Conservation (phyloP, 2,797 vertebrate genomes). For the Balearica regulorum region DNA sequence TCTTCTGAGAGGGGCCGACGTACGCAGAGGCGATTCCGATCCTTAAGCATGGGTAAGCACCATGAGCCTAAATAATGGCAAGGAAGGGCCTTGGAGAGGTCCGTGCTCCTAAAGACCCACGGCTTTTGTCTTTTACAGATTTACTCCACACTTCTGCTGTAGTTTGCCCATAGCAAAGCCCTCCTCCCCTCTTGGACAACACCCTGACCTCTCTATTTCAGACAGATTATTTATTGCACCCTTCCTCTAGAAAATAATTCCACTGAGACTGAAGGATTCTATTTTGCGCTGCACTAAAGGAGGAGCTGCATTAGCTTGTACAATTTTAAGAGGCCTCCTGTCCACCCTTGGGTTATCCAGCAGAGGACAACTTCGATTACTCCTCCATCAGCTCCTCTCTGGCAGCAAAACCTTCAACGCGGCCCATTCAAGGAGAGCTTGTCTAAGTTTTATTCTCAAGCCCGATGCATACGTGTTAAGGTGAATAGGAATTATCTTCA, state of each 20-base stretch:
- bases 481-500: slow-evolving; percentile 48
- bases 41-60: not conserved
- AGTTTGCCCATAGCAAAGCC: not conserved
- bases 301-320: not conserved
- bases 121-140: not conserved
- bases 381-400: not conserved
- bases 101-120: accelerated
- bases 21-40: not conserved
- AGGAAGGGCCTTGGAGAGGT: not conserved
- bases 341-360: not conserved
- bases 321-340: not conserved
- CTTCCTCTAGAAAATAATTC: not conserved
- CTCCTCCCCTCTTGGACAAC: not conserved
- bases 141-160: not conserved
- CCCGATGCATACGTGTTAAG: not conserved
- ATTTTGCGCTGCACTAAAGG: not conserved
- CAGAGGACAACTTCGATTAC: not conserved
- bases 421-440: not conserved
- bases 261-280: not conserved
- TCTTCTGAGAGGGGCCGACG: accelerated
- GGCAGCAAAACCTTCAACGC: not conserved
- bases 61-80: accelerated
- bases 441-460: not conserved
- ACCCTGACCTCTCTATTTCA: not conserved
- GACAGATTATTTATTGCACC: not conserved